Percentiles rank a stretch among this genome's conserved stretches.
Evolutionary conservation across 2,888 invertebrate genomes (phyloP).

Genomic region (Drosophila trichaetosa): DNA sequence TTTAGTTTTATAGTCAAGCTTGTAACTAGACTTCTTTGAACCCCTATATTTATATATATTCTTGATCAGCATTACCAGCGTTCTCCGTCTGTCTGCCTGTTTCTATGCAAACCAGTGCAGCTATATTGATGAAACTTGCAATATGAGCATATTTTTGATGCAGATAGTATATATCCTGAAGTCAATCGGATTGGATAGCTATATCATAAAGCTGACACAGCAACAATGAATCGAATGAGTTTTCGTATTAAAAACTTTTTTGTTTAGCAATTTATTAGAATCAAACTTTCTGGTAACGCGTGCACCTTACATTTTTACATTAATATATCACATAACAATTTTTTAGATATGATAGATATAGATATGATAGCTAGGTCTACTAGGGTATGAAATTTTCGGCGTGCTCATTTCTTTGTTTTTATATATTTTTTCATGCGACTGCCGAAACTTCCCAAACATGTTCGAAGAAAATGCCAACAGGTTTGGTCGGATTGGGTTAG

Average conservation of each 20-base stretch:
- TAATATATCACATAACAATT: too few relatives aligned
- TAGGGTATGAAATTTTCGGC: background rate
- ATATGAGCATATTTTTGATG: too few relatives aligned
- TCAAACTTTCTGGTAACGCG: too few relatives aligned
- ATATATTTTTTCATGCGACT: background rate
- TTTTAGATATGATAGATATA: background rate
- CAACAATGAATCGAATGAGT: too few relatives aligned
- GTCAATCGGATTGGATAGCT: background rate
- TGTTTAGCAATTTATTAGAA: too few relatives aligned
- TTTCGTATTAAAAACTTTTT: too few relatives aligned
- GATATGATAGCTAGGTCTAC: too few relatives aligned
- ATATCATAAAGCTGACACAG: too few relatives aligned
- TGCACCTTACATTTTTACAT: too few relatives aligned
- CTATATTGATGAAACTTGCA: too few relatives aligned
- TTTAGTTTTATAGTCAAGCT: background rate
- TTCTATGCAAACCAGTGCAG: too few relatives aligned
- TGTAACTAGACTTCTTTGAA: background rate
- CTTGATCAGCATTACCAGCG: background rate
- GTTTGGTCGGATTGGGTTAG: conserved; percentile 36
- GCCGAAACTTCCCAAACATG: conserved; percentile 29
- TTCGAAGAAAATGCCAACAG: conserved; percentile 41
- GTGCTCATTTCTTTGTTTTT: background rate
- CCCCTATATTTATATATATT: background rate
- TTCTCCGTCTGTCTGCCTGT: too few relatives aligned
- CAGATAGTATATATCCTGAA: background rate